Conservation (phyloP, 2,888 invertebrate species). For the Pterostichus madidus region DNA sequence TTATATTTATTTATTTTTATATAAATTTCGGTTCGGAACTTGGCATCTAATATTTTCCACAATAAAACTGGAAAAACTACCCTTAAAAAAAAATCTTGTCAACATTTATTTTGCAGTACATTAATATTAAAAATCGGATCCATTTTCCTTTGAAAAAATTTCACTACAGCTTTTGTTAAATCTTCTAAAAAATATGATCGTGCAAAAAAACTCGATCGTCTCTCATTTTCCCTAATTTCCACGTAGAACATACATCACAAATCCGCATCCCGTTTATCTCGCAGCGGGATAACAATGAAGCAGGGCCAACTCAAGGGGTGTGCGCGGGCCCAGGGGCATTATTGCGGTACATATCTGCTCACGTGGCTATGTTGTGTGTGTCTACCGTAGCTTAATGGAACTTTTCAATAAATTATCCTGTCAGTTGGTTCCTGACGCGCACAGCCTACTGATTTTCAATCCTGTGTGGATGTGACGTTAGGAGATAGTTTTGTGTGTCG, state of each 20-base stretch:
- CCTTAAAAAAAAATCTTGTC: too few relatives aligned
- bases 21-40: too few relatives aligned
- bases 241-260: slow-evolving; percentile 39
- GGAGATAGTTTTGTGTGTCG: too few relatives aligned
- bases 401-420: slow-evolving; percentile 64
- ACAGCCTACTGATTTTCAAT: slow-evolving; percentile 34
- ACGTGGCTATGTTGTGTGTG: not conserved
- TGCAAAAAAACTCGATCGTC: slow-evolving; percentile 33
- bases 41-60: too few relatives aligned
- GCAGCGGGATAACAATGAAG: slow-evolving; percentile 46
- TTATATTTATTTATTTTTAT: too few relatives aligned
- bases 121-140: too few relatives aligned
- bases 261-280: slow-evolving; percentile 52
- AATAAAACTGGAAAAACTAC: too few relatives aligned
- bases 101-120: too few relatives aligned
- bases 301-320: slow-evolving; percentile 9
- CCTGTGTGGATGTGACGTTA: not conserved
- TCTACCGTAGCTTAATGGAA: slow-evolving; percentile 45
- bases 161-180: slow-evolving; percentile 9
- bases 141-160: not conserved
- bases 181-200: slow-evolving; percentile 13
- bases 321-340: not conserved
- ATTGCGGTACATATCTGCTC: slow-evolving; percentile 26
- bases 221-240: slow-evolving; percentile 43
- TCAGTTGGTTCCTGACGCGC: slow-evolving; percentile 23